Evolutionary conservation across 1,140 invertebrate genomes (phyloP), one percentile per base, ranked within the genome.

Genomic region (Cydia splendana): DNA sequence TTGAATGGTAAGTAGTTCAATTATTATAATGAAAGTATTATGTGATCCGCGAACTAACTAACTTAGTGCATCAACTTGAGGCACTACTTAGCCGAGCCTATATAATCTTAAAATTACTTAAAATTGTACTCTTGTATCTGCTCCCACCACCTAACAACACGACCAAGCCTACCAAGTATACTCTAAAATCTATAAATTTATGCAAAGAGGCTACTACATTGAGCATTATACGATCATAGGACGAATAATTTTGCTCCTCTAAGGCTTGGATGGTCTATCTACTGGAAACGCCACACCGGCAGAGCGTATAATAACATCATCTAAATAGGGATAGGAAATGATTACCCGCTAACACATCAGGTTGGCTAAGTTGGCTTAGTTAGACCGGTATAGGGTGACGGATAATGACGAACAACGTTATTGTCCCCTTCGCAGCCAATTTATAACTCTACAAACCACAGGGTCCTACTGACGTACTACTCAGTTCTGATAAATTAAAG

Each of bases 11-110:
- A 81, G 45, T 30, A 86, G 13, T 65, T 42, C 28, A 15, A n/a
- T 24, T 9, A 9, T 20, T 18, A 76, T 62, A 76, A 45, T 67
- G 10, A 45, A 28, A 20, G 67, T 38, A 20, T 65, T 13, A 48
- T 15, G 3, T 6, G 45, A 24, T n/a, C 10, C 42, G 28, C 12
- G n/a, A 15, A 15, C 48, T 51, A 15, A 48, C 45, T n/a, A n/a
- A 42, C 82, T 85, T 1, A 90, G 76, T 4, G 84, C 84, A 76
- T 91, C 88, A 0, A 85, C 90, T 74, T 88, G 89, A 0, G 28
- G 13, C 83, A 88, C 86, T 18, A 75, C 30, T 0, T 15, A 65
- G 0, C 85, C 83, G 0, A 84, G 76, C 2, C 85, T 74, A 73
- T 91, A 83, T 77, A 0, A 91, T 79, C 0, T 79, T 75, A 34